Evolutionary conservation across 64 coral and sea anemone genomes (phyloP), one percentile per base, ranked within the genome.

Genomic region (Acropora yongei): DNA sequence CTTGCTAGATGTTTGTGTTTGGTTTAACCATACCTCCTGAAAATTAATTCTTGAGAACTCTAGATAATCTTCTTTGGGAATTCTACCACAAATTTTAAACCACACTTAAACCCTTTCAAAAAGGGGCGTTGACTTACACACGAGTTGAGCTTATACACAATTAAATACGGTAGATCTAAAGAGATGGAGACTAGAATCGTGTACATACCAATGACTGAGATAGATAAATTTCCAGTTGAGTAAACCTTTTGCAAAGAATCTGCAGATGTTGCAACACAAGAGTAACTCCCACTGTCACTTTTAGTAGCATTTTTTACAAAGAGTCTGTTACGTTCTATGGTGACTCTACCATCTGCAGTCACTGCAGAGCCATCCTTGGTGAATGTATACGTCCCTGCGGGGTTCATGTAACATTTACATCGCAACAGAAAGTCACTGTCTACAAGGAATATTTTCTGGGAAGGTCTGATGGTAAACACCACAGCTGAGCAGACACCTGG

Each of bases 281-380:
- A 89, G 48, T 99, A 99, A 1, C 50, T 84, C 10, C 97, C 97
- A 88, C 89, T 83, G 61, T 99, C 97, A 0, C 11, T 3, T 87
- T 17, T 80, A 6, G 18, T 84, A 45, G 90, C 78, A 65, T 93
- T 96, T 0, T 74, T 76, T 43, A 99, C 85, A 10, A 8, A 78
- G 5, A 99, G 68, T 57, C 80, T 94, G 66, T 89, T 96, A 1
- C 85, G 84, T 76, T 66, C 68, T 14, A 92, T 10, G 57, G n/a
- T 72, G 79, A 96, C 8, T 50, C 49, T 80, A 20, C 74, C 79
- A 76, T 61, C 75, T 17, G 50, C 7, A 16, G n/a, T 72, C 16
- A 93, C 73, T 65, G 58, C 0, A 5, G 41, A 17, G n/a, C 48
- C 78, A 86, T 99, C 89, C 57, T 96, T 93, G 80, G 60, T 78